A percentile compares a stretch with the other conserved stretches of the same genome.
These are phyloP conservation scores for Pammene aurita DNA, from an alignment of 2,888 invertebrate species.

Conservation along the genomic window DNA sequence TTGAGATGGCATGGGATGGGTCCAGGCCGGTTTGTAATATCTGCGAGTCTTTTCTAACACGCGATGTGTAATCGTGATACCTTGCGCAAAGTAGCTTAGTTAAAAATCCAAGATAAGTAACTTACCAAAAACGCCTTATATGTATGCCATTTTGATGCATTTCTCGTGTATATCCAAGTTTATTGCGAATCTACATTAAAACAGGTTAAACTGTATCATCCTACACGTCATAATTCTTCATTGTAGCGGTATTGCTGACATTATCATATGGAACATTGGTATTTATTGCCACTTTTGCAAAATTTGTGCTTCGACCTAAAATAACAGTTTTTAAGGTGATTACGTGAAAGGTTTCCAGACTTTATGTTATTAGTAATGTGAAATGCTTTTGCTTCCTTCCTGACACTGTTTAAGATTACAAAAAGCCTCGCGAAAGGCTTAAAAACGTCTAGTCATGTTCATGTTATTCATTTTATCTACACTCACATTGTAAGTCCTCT, in stretches of 20 bases:
- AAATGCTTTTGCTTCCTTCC: not conserved
- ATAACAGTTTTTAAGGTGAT: conserved; percentile 14
- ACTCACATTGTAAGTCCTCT: too few relatives aligned
- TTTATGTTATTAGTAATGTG: conserved; percentile 1
- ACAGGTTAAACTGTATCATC: conserved; percentile 24
- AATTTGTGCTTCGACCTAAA: conserved; percentile 14
- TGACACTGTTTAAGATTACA: not conserved
- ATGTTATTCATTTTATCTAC: too few relatives aligned
- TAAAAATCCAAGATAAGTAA: too few relatives aligned
- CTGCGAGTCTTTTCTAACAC: too few relatives aligned
- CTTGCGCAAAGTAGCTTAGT: too few relatives aligned
- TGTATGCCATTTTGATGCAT: conserved; percentile 40
- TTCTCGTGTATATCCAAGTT: conserved; percentile 20
- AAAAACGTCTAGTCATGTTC: too few relatives aligned
- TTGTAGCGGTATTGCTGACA: conserved; percentile 34
- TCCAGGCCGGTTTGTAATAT: too few relatives aligned
- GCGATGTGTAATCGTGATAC: too few relatives aligned
- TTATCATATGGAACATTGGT: conserved; percentile 27
- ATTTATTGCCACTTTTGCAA: conserved; percentile 27
- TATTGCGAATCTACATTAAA: conserved; percentile 5
- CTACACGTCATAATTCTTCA: conserved; percentile 23
- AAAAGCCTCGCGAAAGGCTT: too few relatives aligned
- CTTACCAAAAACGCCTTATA: too few relatives aligned
- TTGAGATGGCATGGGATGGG: too few relatives aligned
- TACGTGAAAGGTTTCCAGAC: conserved; percentile 4